Base-by-base conservation (phyloP, 2,797 vertebrate species). In the Florisuga fusca region DNA sequence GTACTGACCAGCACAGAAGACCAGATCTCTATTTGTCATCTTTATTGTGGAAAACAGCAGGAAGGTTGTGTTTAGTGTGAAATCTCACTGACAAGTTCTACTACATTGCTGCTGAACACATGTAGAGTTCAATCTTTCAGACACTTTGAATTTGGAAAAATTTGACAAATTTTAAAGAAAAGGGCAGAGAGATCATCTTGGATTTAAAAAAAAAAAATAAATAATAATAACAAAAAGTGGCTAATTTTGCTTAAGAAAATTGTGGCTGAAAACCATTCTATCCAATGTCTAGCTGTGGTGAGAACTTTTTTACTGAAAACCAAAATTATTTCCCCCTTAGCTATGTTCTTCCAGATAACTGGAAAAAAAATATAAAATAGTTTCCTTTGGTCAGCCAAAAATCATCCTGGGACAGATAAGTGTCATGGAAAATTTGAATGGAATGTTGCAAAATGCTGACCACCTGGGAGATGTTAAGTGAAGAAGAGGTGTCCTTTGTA, bases 251-350 rank as follows among this genome's bases (percentile, higher is more conserved):
- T 45, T 31, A 68, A 75, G 27, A 79, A 43, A 64, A 58, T 34
- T 1, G 7, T 33, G 12, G 6, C 6, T 62, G n/a, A 50, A 90
- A 90, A 76, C 4, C 4, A 46, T 66, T 68, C 17, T 27, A 6
- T 6, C 9, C 66, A 43, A 73, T n/a, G 2, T 13, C 4, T 12
- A 3, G 8, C 21, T 8, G 0, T 2, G 62, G 3, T 36, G 51
- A n/a, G 46, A 57, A n/a, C 6, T 84, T 92, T 15, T 1, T 45
- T 4, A 48, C 26, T 54, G 48, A 79, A 85, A 91, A 71, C 72
- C 14, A 36, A 21, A 69, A 3, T 34, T 1, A 13, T 27, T 4
- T 50, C 69, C 12, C 6, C 23, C 10, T 59, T 33, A 72, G 9
- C 3, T 21, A 34, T 3, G 4, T 12, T 63, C 15, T 63, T 51